Conservation (phyloP, 2,113 vertebrate species). For the Coturnix japonica region DNA sequence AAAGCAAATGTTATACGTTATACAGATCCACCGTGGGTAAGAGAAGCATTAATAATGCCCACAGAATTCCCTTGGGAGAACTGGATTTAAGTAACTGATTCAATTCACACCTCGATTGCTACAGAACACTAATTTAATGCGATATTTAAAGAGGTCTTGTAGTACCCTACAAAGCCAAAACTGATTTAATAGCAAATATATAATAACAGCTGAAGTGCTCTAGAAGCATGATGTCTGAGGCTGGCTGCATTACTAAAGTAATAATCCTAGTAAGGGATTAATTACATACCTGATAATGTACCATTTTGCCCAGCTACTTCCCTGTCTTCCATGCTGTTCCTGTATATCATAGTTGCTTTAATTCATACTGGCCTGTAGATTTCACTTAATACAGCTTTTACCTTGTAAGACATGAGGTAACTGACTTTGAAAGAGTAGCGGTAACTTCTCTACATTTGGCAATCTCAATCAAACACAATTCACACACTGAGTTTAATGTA, state of each 20-base stretch:
- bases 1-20: neutral
- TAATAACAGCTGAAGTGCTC: neutral
- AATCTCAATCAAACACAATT: neutral
- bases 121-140: neutral
- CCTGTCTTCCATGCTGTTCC: neutral
- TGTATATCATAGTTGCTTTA: neutral
- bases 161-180: neutral
- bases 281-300: neutral
- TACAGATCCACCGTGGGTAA: neutral
- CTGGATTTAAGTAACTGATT: slow-evolving; percentile 1
- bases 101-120: neutral
- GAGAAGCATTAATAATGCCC: neutral
- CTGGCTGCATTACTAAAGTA: neutral
- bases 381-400: neutral
- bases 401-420: neutral
- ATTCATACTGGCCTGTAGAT: neutral
- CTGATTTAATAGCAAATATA: neutral
- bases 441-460: neutral
- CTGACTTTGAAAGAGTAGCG: neutral
- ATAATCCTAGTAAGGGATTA: neutral
- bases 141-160: neutral
- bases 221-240: neutral
- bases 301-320: neutral
- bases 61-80: neutral
- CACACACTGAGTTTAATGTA: neutral